phyloP scores from a whole-genome alignment of 2,888 invertebrate genomes.

The Tipula confusa region DNA sequence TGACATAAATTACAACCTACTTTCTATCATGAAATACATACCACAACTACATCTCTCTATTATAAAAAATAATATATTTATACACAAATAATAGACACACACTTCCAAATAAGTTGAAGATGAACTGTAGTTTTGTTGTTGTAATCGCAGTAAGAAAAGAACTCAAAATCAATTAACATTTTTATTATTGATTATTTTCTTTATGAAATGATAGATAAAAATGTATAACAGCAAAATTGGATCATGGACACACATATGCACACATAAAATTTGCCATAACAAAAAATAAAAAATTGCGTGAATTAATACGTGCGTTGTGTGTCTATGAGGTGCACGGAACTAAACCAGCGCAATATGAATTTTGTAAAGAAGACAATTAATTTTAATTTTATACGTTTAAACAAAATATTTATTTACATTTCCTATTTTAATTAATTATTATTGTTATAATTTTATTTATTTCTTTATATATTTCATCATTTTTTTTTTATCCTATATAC shows the following conservation, averaged over 20 bases:
- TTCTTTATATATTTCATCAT: background rate
- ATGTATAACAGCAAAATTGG: background rate
- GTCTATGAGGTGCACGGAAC: background rate
- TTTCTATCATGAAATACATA: constrained; percentile 1
- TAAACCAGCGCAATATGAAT: background rate
- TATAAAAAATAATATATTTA: background rate
- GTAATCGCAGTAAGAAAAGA: background rate
- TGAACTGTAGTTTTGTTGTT: background rate
- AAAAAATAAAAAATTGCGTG: background rate
- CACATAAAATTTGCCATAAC: background rate
- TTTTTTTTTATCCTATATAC: background rate
- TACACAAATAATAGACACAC: background rate
- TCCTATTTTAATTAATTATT: background rate
- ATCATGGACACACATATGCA: no score
- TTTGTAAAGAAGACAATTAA: constrained; percentile 30
- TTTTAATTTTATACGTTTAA: constrained; percentile 3
- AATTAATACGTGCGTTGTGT: background rate
- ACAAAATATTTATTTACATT: background rate
- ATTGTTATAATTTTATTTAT: constrained; percentile 8
- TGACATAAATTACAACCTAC: constrained; percentile 26
- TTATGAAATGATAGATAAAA: constrained; percentile 6
- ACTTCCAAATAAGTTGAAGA: background rate
- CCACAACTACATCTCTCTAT: background rate
- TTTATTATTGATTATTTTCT: constrained; percentile 27
- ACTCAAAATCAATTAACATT: background rate